Evolutionary conservation across 1,140 invertebrate genomes (phyloP).

Genomic region (Heliconius melpomene): DNA sequence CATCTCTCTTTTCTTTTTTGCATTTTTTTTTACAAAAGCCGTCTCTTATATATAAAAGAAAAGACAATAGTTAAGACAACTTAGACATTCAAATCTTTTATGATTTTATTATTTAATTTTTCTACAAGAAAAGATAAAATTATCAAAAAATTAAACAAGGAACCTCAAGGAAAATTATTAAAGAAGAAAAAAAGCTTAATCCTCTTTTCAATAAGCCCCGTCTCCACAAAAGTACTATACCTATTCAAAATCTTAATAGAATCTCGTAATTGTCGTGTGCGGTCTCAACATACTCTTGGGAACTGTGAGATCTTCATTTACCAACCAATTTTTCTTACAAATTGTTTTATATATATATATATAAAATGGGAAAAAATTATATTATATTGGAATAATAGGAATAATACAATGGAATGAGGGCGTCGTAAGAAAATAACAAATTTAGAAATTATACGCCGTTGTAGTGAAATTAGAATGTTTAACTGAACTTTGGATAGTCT

Average conservation of each 20-base stretch:
- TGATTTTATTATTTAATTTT: background rate
- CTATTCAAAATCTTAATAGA: conserved; percentile 9
- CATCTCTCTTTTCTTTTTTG: background rate
- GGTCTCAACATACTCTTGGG: background rate
- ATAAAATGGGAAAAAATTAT: background rate
- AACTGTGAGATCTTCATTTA: background rate
- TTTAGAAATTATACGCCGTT: too few relatives aligned
- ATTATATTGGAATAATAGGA: background rate
- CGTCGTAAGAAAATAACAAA: too few relatives aligned
- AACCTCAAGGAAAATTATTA: background rate
- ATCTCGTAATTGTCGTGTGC: conserved; percentile 7
- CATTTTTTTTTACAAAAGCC: background rate
- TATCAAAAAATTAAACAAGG: background rate
- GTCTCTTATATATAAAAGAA: background rate
- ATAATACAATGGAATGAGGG: background rate
- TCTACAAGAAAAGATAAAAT: background rate
- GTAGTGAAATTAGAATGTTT: too few relatives aligned
- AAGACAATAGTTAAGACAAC: background rate
- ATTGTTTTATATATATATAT: background rate
- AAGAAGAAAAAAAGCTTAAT: background rate
- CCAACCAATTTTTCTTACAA: background rate
- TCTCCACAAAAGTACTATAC: background rate
- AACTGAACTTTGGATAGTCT: too few relatives aligned
- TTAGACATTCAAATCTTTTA: too few relatives aligned
- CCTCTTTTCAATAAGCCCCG: background rate